Conservation (phyloP, 2,888 invertebrate genomes). For the Trichopria drosophilae region DNA sequence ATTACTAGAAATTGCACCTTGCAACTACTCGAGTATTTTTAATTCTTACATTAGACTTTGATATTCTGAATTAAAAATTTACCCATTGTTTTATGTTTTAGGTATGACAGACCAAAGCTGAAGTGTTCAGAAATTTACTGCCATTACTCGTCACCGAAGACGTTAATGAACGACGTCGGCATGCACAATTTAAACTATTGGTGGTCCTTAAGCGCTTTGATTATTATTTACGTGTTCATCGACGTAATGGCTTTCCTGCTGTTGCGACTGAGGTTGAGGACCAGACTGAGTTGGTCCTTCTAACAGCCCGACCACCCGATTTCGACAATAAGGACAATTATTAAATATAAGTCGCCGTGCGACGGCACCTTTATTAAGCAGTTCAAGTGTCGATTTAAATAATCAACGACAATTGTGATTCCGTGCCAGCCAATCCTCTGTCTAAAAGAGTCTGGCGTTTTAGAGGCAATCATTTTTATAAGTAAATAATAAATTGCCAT, state of each 20-base stretch:
- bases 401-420: too few relatives aligned
- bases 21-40: conserved; percentile 4
- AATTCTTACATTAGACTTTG: conserved; percentile 3
- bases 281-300: conserved; percentile 32
- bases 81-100: conserved; percentile 33
- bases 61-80: not conserved
- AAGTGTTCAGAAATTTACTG: conserved; percentile 77
- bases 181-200: conserved; percentile 70
- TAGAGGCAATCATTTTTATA: too few relatives aligned
- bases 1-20: not conserved
- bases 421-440: too few relatives aligned
- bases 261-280: conserved; percentile 67
- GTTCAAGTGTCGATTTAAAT: too few relatives aligned
- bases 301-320: not conserved
- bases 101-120: conserved; percentile 75
- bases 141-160: conserved; percentile 70
- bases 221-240: conserved; percentile 66
- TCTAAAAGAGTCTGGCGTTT: too few relatives aligned
- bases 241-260: conserved; percentile 70
- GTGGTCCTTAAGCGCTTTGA: conserved; percentile 67
- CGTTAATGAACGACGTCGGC: conserved; percentile 76
- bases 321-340: not conserved
- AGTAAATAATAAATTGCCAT: too few relatives aligned
- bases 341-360: too few relatives aligned
- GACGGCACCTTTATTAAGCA: too few relatives aligned